phyloP scores from a whole-genome alignment of 2,888 invertebrate genomes.

The Sinelater perroti region DNA sequence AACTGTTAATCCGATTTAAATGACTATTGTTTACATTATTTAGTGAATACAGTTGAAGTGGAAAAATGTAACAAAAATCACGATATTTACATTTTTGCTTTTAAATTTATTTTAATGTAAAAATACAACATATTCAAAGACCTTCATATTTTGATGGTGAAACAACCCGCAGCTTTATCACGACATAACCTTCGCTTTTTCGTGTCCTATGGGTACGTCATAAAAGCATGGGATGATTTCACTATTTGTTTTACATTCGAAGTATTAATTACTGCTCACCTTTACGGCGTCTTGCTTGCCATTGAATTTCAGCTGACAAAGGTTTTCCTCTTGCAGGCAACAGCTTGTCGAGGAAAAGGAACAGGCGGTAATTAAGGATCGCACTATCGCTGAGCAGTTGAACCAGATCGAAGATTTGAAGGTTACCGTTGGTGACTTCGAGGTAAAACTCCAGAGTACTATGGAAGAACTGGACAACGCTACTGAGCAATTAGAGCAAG shows the following conservation, averaged over 20 bases:
- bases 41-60: too few relatives aligned
- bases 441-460: slow-evolving; percentile 6
- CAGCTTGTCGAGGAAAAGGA: neutral
- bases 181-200: slow-evolving; percentile 11
- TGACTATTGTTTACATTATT: too few relatives aligned
- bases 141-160: too few relatives aligned
- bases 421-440: neutral
- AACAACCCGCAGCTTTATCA: too few relatives aligned
- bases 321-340: slow-evolving; percentile 2
- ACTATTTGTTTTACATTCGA: too few relatives aligned
- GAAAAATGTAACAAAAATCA: too few relatives aligned
- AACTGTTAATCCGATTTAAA: too few relatives aligned
- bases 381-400: neutral
- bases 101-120: too few relatives aligned
- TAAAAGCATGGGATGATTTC: slow-evolving; percentile 10
- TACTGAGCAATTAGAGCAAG: neutral
- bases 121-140: too few relatives aligned
- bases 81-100: too few relatives aligned
- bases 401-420: slow-evolving; percentile 9
- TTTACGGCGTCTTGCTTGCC: too few relatives aligned
- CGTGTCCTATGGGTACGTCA: slow-evolving; percentile 1
- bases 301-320: neutral
- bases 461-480: slow-evolving; percentile 4
- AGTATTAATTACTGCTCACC: slow-evolving; percentile 4
- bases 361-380: neutral